Base-by-base conservation (phyloP, 2,888 invertebrate genomes). In the Myathropa florea region DNA sequence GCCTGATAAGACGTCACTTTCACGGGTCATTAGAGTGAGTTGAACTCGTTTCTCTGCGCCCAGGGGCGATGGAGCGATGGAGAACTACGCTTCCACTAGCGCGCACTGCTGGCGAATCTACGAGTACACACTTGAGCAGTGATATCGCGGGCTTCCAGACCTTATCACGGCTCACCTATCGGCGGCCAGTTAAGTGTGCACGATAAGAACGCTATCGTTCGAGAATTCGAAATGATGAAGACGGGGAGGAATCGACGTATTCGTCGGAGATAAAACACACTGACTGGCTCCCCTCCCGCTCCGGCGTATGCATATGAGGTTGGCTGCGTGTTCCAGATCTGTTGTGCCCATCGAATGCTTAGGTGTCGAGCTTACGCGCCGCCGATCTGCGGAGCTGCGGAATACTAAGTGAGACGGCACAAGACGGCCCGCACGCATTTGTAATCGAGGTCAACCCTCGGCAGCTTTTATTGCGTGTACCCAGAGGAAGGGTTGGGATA, bases 371-470 rank as follows among this genome's bases (percentile, higher is more conserved):
- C 73, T 77, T 72, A 68, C 61, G 57, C 53, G 72, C 55, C 65
- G 23, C 57, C 6, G 57, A 24, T 23, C 24, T 57, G 23, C 12
- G 57, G 57, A 57, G 57, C 24, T 4, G 81, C 64, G 4, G 84
- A 85, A 85, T 85, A 85, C 81, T 81, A 81, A 84, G 67, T 76
- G 65, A 75, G 36, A 39, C 21, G 59, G 26, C 68, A 53, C 2
- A 14, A 59, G 53, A 14, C 28, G 30, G 61, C 46, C 65, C 57
- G 60, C 57, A 77, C 80, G 81, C 76, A 81, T 85, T 85, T 63
- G 71, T 85, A 81, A 85, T 85, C 84, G 84, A 85, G 84, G 84
- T 85, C 81, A 85, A 85, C 84, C 84, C 84, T 85, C 76, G 81
- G 80, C 72, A 80, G 80, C 76, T 80, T 80, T 84, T 84, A 84